Base-by-base conservation (phyloP, 2,797 vertebrate genomes). In the Morus bassanus region DNA sequence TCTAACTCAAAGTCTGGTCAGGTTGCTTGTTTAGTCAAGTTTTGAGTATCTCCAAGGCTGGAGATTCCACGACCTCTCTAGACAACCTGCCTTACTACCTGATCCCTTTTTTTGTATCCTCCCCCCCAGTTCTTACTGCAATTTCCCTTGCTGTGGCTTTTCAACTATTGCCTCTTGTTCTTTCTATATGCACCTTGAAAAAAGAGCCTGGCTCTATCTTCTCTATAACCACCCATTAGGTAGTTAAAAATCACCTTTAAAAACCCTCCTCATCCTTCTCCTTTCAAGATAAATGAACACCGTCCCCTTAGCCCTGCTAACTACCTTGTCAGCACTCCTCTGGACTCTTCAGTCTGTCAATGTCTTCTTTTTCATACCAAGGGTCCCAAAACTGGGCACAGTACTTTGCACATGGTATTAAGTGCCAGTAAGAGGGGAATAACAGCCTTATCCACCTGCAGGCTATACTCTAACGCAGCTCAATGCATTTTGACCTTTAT, bases 101-200 rank as follows among this genome's bases (percentile, higher is more conserved):
- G n/a, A 41, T 70, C 51, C 28, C 33, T 45, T 25, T 41, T 87
- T 25, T 59, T 23, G 21, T 23, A 18, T 69, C 21, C 19, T 46
- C 10, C 28, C 21, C 33, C 4, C 4, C 3, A 31, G 22, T 2
- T 17, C 9, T 22, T 35, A 48, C 0, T 54, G 31, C 13, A 56
- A 67, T 35, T 64, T 37, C 39, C 56, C 19, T 80, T 64, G 15
- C 63, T 45, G 19, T 35, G 37, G 25, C 39, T 56, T 67, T 67
- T 39, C 39, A 61, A 51, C 39, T 75, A 28, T 18, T 41, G 21
- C 18, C 30, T 53, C 74, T n/a, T 61, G 43, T 28, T 48, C 30
- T 31, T 84, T 39, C 41, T 73, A 30, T 51, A 37, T 23, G 46
- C 35, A 43, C 23, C 10, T 2, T 51, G 48, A 57, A 45, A 56